Base-by-base conservation (phyloP, 2,797 vertebrate species). In the Falco rusticolus region DNA sequence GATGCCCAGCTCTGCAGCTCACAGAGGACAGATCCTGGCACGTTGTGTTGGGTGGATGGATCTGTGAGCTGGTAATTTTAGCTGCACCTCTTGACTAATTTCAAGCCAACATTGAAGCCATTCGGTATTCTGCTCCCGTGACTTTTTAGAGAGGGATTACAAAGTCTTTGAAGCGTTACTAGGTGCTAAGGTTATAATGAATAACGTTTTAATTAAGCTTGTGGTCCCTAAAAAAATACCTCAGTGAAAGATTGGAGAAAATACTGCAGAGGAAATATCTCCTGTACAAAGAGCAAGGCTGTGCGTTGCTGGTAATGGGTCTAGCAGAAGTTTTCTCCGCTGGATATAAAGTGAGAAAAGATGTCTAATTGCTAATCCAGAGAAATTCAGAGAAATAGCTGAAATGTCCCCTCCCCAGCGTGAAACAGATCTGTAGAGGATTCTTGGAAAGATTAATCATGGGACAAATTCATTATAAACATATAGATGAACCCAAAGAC, bases 311-410 rank as follows among this genome's bases (percentile, higher is more conserved):
- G 19, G 68, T 94, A 93, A 97, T 96, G 93, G 91, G 41, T 96
- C 90, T 94, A 92, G 48, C 94, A 97, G 96, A 95, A 95, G 81
- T 57, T 63, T 33, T 77, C 85, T 90, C 88, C 13, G 0, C 29
- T 33, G 83, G 85, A 80, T 7, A 29, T 7, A 39, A 41, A 91
- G 96, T 92, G 94, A 95, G 95, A 93, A 94, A 94, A 97, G 94
- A 95, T 54, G 78, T 48, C 78, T 95, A 96, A 97, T 95, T 87
- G 88, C 84, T 96, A 96, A 95, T 96, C 94, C 97, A 97, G 96
- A 96, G 88, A n/a, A 95, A 90, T 61, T 57, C 0, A 1, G 59
- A 82, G 91, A 56, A 24, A 37, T 3, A 50, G 63, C 48, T 8
- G 3, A 72, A 68, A 39, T 11, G 81, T 86, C 68, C 69, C 71